phyloP scores from a whole-genome alignment of 1,140 invertebrate species.

The Drosophila auraria region DNA sequence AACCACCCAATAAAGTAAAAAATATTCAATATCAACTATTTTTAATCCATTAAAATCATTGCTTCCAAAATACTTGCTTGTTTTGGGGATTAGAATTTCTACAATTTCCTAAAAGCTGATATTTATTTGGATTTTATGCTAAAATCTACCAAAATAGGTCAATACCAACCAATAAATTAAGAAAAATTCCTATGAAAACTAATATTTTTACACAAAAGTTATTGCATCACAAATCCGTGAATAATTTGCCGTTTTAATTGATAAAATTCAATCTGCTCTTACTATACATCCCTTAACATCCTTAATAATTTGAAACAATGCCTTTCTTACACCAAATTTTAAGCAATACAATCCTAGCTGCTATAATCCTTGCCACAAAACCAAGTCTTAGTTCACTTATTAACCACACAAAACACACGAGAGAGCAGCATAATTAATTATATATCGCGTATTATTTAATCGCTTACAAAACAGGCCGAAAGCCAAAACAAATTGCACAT shows the following conservation, averaged over 20 bases:
- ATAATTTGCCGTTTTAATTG: background rate
- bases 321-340: background rate
- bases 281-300: no score
- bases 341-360: background rate
- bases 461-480: slow-evolving; percentile 65
- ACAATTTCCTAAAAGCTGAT: no score
- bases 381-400: background rate
- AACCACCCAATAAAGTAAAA: background rate
- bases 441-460: slow-evolving; percentile 54
- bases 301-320: no score
- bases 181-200: background rate
- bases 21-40: background rate
- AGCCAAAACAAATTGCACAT: slow-evolving; percentile 66
- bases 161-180: no score
- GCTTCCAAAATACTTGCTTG: background rate
- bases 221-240: background rate
- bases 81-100: no score
- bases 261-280: no score
- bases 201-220: background rate
- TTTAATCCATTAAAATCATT: background rate
- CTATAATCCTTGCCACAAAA: background rate
- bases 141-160: no score
- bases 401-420: background rate
- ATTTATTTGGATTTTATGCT: no score
- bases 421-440: slow-evolving; percentile 28